phyloP scores from a whole-genome alignment of 2,797 vertebrate species.

The Peromyscus eremicus region DNA sequence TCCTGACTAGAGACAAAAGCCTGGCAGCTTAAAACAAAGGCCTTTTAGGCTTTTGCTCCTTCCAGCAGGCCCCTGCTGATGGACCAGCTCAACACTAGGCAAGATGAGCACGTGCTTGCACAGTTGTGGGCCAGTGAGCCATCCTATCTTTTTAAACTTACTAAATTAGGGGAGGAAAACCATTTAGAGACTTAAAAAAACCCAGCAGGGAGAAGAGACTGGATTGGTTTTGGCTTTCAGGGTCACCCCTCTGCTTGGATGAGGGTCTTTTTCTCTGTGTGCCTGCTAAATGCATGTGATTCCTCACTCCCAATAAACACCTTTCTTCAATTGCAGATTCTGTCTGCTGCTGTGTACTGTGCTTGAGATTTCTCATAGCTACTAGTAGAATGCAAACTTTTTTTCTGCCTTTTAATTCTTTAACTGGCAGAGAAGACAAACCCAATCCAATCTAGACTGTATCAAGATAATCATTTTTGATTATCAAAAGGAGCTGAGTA shows the following conservation, averaged over 20 bases:
- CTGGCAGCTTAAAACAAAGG: not conserved
- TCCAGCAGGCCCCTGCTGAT: not conserved
- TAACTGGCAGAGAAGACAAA: not conserved
- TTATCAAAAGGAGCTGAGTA: conserved; percentile 41
- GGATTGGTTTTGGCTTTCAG: not conserved
- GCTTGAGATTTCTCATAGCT: no score
- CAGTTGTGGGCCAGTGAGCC: not conserved
- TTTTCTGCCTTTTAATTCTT: not conserved
- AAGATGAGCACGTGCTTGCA: not conserved
- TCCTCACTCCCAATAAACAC: not conserved
- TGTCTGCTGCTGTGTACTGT: not conserved
- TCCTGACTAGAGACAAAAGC: not conserved
- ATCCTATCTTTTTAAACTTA: not conserved
- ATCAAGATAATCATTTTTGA: not conserved
- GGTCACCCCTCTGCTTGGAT: not conserved
- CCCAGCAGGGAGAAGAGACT: not conserved
- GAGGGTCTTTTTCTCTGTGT: not conserved
- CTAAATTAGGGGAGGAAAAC: not conserved
- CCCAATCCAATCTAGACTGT: not conserved
- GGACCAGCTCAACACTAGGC: not conserved
- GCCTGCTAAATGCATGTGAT: no score
- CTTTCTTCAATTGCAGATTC: not conserved
- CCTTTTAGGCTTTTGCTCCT: not conserved
- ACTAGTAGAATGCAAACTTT: not conserved
- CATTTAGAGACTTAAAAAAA: not conserved